Conservation (phyloP, 2,113 vertebrate genomes). For the Rhea pennata region DNA sequence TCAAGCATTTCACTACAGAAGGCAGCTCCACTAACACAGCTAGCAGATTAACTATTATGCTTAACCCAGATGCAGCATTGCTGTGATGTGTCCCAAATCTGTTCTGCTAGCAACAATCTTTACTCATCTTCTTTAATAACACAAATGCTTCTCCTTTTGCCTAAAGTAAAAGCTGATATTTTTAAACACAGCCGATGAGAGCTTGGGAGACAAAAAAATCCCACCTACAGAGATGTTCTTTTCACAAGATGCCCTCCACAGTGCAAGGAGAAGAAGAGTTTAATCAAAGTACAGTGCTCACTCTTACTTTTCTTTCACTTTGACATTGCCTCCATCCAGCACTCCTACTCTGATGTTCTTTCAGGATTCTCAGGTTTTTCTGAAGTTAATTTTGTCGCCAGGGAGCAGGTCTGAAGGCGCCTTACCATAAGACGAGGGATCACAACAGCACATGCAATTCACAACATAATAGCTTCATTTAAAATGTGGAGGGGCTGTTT, state of each 20-base stretch:
- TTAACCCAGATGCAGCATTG: slow-evolving; percentile 50
- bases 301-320: slow-evolving; percentile 31
- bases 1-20: slow-evolving; percentile 50
- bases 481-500: neutral
- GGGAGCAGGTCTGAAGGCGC: neutral
- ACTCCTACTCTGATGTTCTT: neutral
- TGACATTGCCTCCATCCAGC: neutral
- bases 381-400: slow-evolving; percentile 33
- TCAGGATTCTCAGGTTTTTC: neutral
- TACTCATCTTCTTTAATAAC: slow-evolving; percentile 50
- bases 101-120: slow-evolving; percentile 29
- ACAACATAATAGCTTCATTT: neutral
- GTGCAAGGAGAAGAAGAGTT: slow-evolving; percentile 46
- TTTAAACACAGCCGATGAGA: slow-evolving; percentile 36
- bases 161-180: slow-evolving; percentile 51
- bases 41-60: slow-evolving; percentile 27
- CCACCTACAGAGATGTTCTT: slow-evolving; percentile 56
- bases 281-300: neutral
- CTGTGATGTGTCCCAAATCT: neutral
- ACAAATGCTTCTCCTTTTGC: slow-evolving; percentile 22
- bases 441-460: neutral
- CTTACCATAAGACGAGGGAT: neutral
- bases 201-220: neutral
- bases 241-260: slow-evolving; percentile 2
- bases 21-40: neutral